These are phyloP conservation scores for Echinarachnius parma DNA, from an alignment of 53 echinoderm and acorn worm genomes.

Conservation along the genomic window DNA sequence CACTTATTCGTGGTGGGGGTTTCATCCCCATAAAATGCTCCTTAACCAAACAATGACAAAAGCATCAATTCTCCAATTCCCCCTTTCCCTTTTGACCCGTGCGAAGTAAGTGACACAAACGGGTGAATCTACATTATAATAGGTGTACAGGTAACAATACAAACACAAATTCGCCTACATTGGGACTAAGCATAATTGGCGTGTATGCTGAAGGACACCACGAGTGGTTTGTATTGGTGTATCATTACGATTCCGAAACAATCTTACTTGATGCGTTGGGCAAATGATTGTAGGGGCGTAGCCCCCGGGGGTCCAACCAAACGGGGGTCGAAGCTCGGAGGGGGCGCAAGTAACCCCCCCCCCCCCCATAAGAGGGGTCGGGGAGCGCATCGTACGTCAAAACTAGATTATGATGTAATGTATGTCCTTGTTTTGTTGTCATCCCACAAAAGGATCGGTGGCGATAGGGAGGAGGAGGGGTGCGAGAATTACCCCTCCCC, in stretches of 20 bases:
- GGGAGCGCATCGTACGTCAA: too few species aligned
- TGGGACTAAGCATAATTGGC: conserved; percentile 47
- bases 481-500: too few species aligned
- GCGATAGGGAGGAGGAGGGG: too few species aligned
- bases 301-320: background rate
- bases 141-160: conserved; percentile 32
- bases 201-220: background rate
- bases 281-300: background rate
- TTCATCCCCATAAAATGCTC: conserved; percentile 14
- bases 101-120: too few species aligned
- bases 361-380: too few species aligned
- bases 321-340: background rate
- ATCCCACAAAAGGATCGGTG: too few species aligned
- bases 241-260: conserved; percentile 8
- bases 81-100: too few species aligned
- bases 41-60: conserved; percentile 37
- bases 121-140: too few species aligned
- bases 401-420: too few species aligned
- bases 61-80: too few species aligned
- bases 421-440: too few species aligned
- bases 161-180: conserved; percentile 17
- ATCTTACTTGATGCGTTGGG: conserved; percentile 4
- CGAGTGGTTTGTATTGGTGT: conserved; percentile 10
- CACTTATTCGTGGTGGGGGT: conserved; percentile 15
- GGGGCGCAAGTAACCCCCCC: background rate